These are phyloP conservation scores for Theristicus caerulescens DNA, from an alignment of 2,113 vertebrate genomes.

Conservation along the genomic window DNA sequence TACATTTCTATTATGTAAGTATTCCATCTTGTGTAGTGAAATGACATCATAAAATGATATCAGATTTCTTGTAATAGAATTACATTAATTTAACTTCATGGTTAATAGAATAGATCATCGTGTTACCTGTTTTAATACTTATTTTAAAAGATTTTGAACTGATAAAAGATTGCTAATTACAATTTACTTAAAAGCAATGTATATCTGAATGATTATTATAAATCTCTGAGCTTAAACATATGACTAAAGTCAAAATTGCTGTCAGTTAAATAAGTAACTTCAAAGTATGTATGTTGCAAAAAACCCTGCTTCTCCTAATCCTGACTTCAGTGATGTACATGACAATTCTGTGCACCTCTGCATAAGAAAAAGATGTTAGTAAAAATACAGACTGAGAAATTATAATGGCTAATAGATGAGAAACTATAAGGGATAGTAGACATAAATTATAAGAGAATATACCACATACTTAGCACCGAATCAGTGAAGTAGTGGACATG, in stretches of 20 bases:
- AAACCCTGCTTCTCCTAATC: not conserved
- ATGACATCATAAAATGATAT: not conserved
- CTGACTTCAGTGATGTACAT: not conserved
- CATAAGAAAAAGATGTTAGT: not conserved
- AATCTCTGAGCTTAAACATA: not conserved
- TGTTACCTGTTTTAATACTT: not conserved
- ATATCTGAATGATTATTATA: not conserved
- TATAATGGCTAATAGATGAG: not conserved
- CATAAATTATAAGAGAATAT: not conserved
- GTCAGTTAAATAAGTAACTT: not conserved
- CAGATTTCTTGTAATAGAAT: not conserved
- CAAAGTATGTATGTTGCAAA: not conserved
- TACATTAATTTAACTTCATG: not conserved
- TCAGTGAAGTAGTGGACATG: not conserved
- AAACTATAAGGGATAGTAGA: not conserved
- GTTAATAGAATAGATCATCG: not conserved
- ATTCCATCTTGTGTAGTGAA: not conserved
- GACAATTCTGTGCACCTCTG: not conserved
- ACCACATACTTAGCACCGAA: not conserved
- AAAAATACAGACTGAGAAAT: not conserved
- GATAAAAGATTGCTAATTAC: not conserved
- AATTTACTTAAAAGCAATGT: not conserved
- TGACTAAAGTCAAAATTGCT: not conserved
- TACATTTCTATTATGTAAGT: not conserved
- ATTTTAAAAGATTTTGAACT: not conserved